Conservation (phyloP, 2,113 vertebrate species). For the Callionymus lyra region DNA sequence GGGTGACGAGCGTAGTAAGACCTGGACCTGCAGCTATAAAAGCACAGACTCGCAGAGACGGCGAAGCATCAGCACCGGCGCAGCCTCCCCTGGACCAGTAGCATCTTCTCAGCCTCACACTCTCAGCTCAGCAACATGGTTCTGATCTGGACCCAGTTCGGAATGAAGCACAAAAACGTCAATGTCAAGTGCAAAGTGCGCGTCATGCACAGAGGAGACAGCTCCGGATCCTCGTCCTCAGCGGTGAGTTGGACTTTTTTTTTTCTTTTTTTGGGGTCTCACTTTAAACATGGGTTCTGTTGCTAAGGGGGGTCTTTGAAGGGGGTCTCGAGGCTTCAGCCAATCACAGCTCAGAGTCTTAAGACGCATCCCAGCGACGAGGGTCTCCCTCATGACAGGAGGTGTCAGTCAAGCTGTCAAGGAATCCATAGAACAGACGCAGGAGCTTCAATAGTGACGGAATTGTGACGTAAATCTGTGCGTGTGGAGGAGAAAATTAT, state of each 20-base stretch:
- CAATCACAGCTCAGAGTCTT: too few species aligned
- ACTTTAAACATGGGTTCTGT: too few species aligned
- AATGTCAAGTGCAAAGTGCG: constrained; percentile 73
- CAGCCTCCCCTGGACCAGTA: not conserved
- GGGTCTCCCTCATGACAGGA: too few species aligned
- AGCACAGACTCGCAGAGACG: constrained; percentile 19
- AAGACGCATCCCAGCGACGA: too few species aligned
- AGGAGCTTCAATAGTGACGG: too few species aligned
- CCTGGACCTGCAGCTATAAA: constrained; percentile 37
- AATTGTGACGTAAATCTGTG: too few species aligned
- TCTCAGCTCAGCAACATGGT: constrained; percentile 50
- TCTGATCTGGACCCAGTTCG: constrained; percentile 74
- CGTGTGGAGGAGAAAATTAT: too few species aligned
- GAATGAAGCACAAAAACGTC: constrained; percentile 69
- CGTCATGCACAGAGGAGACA: constrained; percentile 68
- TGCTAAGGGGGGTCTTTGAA: too few species aligned
- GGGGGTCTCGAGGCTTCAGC: too few species aligned
- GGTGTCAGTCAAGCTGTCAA: too few species aligned
- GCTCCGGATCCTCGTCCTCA: constrained; percentile 56
- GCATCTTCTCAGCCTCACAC: constrained; percentile 41
- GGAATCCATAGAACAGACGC: too few species aligned
- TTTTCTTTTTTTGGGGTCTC: not conserved
- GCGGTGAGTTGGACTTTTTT: constrained; percentile 48
- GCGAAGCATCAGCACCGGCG: constrained; percentile 8
- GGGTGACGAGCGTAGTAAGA: constrained; percentile 45